Evolutionary conservation across 2,113 vertebrate species (phyloP).

Genomic region (Oceanodroma tethys): DNA sequence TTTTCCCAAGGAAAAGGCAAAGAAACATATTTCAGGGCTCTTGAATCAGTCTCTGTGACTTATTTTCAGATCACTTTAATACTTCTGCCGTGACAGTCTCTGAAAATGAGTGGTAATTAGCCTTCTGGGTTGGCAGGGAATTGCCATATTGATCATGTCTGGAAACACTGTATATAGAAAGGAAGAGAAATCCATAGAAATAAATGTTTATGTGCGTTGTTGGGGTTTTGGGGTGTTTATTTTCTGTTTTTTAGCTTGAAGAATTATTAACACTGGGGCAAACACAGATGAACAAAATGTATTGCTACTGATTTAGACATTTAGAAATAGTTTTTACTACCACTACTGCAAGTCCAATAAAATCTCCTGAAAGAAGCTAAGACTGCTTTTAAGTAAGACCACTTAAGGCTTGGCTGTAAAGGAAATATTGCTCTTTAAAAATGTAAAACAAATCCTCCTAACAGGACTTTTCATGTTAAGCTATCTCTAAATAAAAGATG

Average conservation of each 20-base stretch:
- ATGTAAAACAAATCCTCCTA: slow-evolving; percentile 54
- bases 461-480: slow-evolving; percentile 40
- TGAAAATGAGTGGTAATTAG: slow-evolving; percentile 36
- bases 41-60: not conserved
- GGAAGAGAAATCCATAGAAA: not conserved
- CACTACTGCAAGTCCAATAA: not conserved
- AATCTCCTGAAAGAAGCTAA: not conserved
- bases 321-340: not conserved
- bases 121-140: slow-evolving; percentile 24
- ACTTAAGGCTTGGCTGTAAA: slow-evolving; percentile 15
- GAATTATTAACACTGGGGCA: not conserved
- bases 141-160: slow-evolving; percentile 31
- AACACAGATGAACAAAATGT: not conserved
- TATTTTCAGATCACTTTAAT: not conserved
- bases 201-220: not conserved
- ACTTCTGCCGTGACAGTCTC: not conserved
- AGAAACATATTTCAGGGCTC: not conserved
- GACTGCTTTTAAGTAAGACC: slow-evolving; percentile 4
- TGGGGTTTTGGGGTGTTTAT: not conserved
- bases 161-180: not conserved
- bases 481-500: slow-evolving; percentile 63
- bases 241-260: not conserved
- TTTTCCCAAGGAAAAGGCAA: not conserved
- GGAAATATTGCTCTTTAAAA: slow-evolving; percentile 51
- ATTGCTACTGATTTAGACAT: not conserved